These are phyloP conservation scores for Mixornis gularis DNA, from an alignment of 2,113 vertebrate genomes.

Conservation along the genomic window DNA sequence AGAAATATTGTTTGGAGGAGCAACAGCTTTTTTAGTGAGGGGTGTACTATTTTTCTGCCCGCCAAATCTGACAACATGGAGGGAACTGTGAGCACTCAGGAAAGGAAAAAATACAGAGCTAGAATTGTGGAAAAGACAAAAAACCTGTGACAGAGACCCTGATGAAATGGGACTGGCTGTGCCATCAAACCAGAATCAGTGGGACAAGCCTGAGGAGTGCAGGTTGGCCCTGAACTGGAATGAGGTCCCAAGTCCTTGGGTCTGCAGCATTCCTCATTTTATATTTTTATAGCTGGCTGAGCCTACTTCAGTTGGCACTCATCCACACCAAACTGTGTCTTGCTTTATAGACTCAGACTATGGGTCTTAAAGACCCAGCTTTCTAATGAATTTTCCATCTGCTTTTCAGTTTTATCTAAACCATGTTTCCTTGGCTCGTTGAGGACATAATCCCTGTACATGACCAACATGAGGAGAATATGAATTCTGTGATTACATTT, in stretches of 20 bases:
- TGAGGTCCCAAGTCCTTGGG: not conserved
- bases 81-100: rapidly evolving
- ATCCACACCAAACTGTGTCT: not conserved
- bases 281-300: not conserved
- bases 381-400: constrained; percentile 5
- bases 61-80: not conserved
- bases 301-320: not conserved
- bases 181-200: not conserved
- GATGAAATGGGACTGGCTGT: not conserved
- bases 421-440: not conserved
- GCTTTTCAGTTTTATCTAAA: constrained; percentile 17
- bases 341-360: not conserved
- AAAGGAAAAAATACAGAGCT: not conserved
- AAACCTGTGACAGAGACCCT: not conserved
- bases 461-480: not conserved
- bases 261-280: not conserved
- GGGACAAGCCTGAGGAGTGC: not conserved
- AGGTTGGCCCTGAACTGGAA: not conserved
- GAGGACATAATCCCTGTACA: not conserved
- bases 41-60: not conserved
- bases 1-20: not conserved
- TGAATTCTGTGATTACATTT: not conserved
- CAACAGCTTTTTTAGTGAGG: not conserved
- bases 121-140: not conserved
- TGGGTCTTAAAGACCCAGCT: not conserved